Conservation (phyloP, 2,888 invertebrate genomes). For the Sipha maydis region DNA sequence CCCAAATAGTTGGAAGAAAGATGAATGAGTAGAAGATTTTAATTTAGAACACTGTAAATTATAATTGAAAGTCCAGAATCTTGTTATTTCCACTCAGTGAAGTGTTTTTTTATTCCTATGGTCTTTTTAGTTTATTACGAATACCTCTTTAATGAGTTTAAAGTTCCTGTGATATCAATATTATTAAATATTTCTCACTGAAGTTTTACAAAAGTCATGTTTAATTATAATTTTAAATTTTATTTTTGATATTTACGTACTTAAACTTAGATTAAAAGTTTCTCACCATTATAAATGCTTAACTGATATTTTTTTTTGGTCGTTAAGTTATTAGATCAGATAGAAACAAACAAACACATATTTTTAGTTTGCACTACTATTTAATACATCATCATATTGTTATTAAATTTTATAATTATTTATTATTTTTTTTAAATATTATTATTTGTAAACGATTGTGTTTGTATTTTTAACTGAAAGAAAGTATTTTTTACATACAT, state of each 20-base stretch:
- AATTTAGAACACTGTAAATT: not conserved
- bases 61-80: not conserved
- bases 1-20: too few species aligned
- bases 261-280: not conserved
- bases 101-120: not conserved
- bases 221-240: not conserved
- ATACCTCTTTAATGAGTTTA: not conserved
- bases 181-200: not conserved
- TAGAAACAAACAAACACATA: too few species aligned
- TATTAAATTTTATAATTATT: too few species aligned
- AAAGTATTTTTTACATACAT: too few species aligned
- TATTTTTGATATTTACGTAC: not conserved
- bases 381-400: too few species aligned
- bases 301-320: too few species aligned
- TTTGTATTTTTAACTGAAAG: too few species aligned
- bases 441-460: too few species aligned
- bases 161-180: not conserved
- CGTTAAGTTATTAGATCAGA: too few species aligned
- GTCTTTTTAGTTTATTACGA: not conserved
- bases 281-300: not conserved
- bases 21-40: too few species aligned
- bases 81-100: not conserved
- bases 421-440: too few species aligned
- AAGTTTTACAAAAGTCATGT: not conserved
- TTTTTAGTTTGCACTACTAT: too few species aligned